Percentiles rank a stretch among this genome's conserved stretches.
Evolutionary conservation across 2,113 vertebrate genomes (phyloP).

Genomic region (Bagarius yarrelli): DNA sequence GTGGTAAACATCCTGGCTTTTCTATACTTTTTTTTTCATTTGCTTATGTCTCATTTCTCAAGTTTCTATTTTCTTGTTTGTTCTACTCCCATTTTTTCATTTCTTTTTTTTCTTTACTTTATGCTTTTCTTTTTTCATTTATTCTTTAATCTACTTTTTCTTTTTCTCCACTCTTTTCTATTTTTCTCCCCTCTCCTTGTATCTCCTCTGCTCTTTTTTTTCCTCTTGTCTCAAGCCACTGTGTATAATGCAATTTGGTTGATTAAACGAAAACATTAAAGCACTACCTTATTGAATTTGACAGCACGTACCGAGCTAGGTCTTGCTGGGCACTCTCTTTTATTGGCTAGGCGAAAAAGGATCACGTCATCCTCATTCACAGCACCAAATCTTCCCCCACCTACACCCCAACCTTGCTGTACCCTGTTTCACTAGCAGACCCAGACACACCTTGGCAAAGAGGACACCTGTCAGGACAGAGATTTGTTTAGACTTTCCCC

Average conservation of each 20-base stretch:
- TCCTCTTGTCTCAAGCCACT: background rate
- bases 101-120: conserved; percentile 1
- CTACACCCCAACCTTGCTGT: conserved; percentile 19
- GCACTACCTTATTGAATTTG: conserved; percentile 81
- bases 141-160: background rate
- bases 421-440: conserved; percentile 54
- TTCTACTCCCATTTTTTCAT: background rate
- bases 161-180: background rate
- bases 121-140: background rate
- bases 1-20: conserved; percentile 38
- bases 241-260: conserved; percentile 81
- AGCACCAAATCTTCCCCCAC: background rate
- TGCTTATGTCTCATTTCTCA: background rate
- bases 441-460: conserved; percentile 71
- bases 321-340: conserved; percentile 77
- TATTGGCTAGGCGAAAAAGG: conserved; percentile 75
- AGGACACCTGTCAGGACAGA: conserved; percentile 70
- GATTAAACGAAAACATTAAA: conserved; percentile 85
- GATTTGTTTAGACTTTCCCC: conserved; percentile 66
- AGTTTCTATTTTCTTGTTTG: too few relatives aligned
- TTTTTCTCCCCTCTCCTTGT: conserved; percentile 12
- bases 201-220: background rate
- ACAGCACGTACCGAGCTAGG: conserved; percentile 77
- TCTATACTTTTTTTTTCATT: background rate
- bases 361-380: conserved; percentile 73